These are phyloP conservation scores for Oceanites oceanicus DNA, from an alignment of 2,113 vertebrate genomes.

Conservation along the genomic window DNA sequence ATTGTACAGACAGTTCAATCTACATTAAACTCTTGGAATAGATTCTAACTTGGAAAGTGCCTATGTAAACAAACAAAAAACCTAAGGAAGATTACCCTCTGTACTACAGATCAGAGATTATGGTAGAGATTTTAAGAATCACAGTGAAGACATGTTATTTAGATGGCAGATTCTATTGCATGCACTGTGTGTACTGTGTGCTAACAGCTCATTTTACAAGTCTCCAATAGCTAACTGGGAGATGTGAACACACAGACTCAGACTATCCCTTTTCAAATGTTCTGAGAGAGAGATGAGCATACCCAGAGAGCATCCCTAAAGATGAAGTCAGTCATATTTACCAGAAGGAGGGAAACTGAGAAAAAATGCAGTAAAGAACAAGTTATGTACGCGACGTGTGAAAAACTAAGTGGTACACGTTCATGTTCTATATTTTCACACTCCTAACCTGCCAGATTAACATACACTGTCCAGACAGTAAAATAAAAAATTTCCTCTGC, in stretches of 20 bases:
- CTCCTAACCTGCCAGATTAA: not conserved
- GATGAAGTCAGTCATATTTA: not conserved
- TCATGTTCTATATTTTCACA: not conserved
- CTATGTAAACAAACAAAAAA: not conserved
- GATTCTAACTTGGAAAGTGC: not conserved
- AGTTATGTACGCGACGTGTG: not conserved
- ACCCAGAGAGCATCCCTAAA: not conserved
- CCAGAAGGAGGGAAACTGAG: not conserved
- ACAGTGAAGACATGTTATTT: not conserved
- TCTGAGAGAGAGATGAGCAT: not conserved
- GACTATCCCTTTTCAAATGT: not conserved
- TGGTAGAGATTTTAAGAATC: not conserved
- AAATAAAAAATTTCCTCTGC: not conserved
- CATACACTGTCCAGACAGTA: not conserved
- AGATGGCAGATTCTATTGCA: accelerated
- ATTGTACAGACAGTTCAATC: not conserved
- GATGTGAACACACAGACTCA: not conserved
- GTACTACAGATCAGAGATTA: not conserved
- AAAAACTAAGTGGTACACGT: too few relatives aligned
- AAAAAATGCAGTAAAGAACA: not conserved
- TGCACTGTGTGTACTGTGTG: too few relatives aligned
- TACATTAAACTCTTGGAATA: not conserved
- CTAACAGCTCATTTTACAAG: not conserved
- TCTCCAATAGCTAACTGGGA: not conserved
- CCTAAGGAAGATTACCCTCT: not conserved